These are phyloP conservation scores for Sycobia sp. DNA, from an alignment of 1,140 invertebrate genomes.

Conservation along the genomic window DNA sequence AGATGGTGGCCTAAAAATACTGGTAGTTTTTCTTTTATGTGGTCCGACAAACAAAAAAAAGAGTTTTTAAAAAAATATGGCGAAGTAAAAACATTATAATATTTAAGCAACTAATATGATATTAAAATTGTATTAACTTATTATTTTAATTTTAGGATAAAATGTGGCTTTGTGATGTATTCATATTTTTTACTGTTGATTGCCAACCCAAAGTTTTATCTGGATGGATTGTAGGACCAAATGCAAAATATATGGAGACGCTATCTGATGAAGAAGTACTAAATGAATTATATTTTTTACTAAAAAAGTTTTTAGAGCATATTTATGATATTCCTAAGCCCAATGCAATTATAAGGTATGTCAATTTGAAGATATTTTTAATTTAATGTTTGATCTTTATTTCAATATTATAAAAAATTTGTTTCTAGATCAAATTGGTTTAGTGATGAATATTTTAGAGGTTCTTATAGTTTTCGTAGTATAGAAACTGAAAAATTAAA, in stretches of 20 bases:
- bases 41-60: conserved; percentile 61
- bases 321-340: conserved; percentile 63
- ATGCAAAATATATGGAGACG: conserved; percentile 65
- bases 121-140: conserved; percentile 15
- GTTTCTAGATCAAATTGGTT: conserved; percentile 70
- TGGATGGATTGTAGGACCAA: conserved; percentile 66
- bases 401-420: conserved; percentile 53
- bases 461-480: conserved; percentile 73
- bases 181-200: conserved; percentile 70
- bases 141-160: conserved; percentile 43
- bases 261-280: conserved; percentile 59
- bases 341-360: conserved; percentile 50
- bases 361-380: conserved; percentile 44
- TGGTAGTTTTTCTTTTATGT: conserved; percentile 61
- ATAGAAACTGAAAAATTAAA: conserved; percentile 56
- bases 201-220: conserved; percentile 72
- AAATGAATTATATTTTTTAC: conserved; percentile 56
- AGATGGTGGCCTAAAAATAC: conserved; percentile 67
- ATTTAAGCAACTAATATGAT: conserved; percentile 6
- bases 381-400: conserved; percentile 61
- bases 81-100: conserved; percentile 34
- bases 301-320: conserved; percentile 60
- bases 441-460: conserved; percentile 69
- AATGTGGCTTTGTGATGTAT: conserved; percentile 69
- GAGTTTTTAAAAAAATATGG: conserved; percentile 42